A percentile compares a stretch with the other conserved stretches of the same genome.
Evolutionary conservation across 2,797 vertebrate genomes (phyloP).

Genomic region (Spinibarbus caldwelli): DNA sequence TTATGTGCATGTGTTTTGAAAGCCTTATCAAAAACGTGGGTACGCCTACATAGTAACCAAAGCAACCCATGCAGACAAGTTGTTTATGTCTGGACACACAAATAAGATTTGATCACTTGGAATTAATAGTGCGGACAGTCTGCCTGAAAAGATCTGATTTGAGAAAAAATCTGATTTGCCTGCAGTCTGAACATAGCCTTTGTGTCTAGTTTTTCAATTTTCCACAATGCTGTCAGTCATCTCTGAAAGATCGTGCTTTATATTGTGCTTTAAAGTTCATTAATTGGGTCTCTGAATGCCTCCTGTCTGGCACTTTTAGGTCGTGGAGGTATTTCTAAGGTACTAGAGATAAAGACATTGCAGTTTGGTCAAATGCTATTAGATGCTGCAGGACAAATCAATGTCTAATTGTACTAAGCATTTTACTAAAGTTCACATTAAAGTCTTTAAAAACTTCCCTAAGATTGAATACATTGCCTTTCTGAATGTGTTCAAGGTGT

Average conservation of each 20-base stretch:
- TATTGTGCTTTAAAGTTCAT: background rate
- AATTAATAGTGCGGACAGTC: background rate
- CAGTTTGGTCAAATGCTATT: conserved; percentile 21
- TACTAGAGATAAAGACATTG: conserved; percentile 19
- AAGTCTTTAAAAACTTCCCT: background rate
- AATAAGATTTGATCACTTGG: background rate
- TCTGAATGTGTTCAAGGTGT: background rate
- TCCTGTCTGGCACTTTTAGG: background rate
- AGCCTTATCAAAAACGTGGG: background rate
- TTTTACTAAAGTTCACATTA: conserved; percentile 26
- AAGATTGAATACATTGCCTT: conserved; percentile 18
- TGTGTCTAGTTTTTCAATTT: background rate
- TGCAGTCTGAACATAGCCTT: background rate
- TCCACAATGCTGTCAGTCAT: background rate
- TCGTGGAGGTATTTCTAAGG: conserved; percentile 10
- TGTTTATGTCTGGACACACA: background rate
- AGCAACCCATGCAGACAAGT: background rate
- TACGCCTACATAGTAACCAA: background rate
- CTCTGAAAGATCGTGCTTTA: background rate
- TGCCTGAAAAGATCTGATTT: background rate
- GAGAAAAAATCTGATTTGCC: background rate
- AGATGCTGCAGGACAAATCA: conserved; percentile 11
- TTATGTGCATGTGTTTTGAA: background rate
- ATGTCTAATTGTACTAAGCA: conserved; percentile 3
- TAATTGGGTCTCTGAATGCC: background rate